These are phyloP conservation scores for Paracanthobrama guichenoti DNA, from an alignment of 2,113 vertebrate genomes.

Conservation along the genomic window DNA sequence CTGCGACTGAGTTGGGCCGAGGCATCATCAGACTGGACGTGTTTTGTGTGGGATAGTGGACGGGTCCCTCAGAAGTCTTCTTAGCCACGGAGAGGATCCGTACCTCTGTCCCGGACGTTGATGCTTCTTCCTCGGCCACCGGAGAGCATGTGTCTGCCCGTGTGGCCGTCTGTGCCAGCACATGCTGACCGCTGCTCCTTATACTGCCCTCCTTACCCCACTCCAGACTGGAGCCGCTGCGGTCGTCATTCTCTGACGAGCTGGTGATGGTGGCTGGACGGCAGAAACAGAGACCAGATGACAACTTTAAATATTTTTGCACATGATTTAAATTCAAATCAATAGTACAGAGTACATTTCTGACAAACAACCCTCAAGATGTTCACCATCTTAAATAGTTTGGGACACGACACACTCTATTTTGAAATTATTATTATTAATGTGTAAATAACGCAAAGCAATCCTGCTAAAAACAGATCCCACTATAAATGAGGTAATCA, in stretches of 20 bases:
- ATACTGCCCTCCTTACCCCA: constrained; percentile 94
- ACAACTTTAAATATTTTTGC: neutral
- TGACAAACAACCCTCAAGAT: neutral
- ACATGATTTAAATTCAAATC: neutral
- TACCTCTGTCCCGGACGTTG: constrained; percentile 64
- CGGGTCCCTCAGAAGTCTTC: constrained; percentile 77
- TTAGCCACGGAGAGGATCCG: neutral
- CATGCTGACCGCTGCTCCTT: constrained; percentile 82
- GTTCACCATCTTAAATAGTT: neutral
- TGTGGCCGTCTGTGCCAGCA: constrained; percentile 77
- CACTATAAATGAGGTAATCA: neutral
- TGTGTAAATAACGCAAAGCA: too few species aligned
- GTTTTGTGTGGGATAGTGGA: constrained; percentile 80
- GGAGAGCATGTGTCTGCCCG: constrained; percentile 93
- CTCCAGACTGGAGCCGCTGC: constrained; percentile 96
- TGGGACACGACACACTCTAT: neutral
- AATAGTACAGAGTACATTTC: neutral
- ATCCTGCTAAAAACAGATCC: too few species aligned
- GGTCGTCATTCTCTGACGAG: constrained; percentile 98
- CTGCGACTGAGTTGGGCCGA: constrained; percentile 97
- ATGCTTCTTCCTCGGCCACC: constrained; percentile 90
- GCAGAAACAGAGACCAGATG: neutral
- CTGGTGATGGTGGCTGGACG: constrained; percentile 92
- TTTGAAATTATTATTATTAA: neutral
- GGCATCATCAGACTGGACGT: constrained; percentile 91